Conservation (phyloP, 2,888 invertebrate species). For the Agrotis clavis region DNA sequence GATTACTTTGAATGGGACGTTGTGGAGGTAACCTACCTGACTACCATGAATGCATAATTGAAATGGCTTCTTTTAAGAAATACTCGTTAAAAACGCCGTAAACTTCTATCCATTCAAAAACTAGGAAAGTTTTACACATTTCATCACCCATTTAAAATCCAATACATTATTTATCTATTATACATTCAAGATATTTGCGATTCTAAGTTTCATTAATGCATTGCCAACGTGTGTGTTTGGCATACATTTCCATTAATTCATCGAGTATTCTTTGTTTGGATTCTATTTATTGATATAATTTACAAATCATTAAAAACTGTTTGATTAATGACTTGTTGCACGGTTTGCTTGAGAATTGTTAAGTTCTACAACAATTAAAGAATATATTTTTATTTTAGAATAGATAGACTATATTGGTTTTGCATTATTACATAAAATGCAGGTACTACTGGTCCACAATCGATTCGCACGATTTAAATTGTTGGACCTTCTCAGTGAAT, state of each 20-base stretch:
- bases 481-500: too few relatives aligned
- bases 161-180: constrained; percentile 29
- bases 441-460: too few relatives aligned
- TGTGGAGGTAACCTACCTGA: not conserved
- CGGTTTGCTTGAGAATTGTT: not conserved
- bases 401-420: not conserved
- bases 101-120: not conserved
- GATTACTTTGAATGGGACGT: not conserved
- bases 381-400: not conserved
- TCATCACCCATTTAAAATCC: constrained; percentile 34
- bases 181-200: constrained; percentile 43
- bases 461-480: too few relatives aligned
- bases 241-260: constrained; percentile 59
- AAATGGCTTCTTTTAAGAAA: not conserved
- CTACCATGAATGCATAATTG: too few relatives aligned
- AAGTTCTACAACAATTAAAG: not conserved
- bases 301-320: constrained; percentile 29
- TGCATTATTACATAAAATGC: too few relatives aligned
- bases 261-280: constrained; percentile 30
- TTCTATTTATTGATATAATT: constrained; percentile 24
- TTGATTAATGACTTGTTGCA: not conserved
- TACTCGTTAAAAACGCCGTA: not conserved
- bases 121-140: constrained; percentile 32
- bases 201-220: constrained; percentile 43
- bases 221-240: constrained; percentile 18